Evolutionary conservation across 2,888 invertebrate genomes (phyloP).

Genomic region (Oasisia sp.): DNA sequence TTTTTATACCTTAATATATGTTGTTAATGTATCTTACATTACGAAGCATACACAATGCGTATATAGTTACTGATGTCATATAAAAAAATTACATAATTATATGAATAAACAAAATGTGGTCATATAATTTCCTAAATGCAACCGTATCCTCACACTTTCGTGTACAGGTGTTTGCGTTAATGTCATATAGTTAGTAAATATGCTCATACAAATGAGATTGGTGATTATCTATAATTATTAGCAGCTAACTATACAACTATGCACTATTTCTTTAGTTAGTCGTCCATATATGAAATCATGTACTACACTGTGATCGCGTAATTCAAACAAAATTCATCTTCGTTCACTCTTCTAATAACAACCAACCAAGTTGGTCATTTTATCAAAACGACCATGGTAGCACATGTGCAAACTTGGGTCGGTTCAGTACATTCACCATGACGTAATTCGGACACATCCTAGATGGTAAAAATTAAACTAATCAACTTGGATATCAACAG

Average conservation of each 20-base stretch:
- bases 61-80: not conserved
- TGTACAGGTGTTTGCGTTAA: not conserved
- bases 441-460: not conserved
- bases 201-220: not conserved
- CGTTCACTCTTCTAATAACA: no score
- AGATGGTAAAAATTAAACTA: not conserved
- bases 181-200: not conserved
- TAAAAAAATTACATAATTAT: not conserved
- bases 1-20: no score
- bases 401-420: not conserved
- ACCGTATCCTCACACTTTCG: not conserved
- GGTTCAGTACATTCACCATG: not conserved
- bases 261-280: not conserved
- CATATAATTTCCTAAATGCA: no score
- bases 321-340: not conserved
- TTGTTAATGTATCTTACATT: not conserved
- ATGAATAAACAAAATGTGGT: not conserved
- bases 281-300: not conserved
- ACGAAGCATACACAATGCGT: not conserved
- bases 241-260: not conserved
- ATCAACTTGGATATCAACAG: not conserved
- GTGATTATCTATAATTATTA: not conserved
- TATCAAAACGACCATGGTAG: no score
- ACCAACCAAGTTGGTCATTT: no score
- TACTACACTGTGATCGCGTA: not conserved